These are phyloP conservation scores for Biston betularia DNA, from an alignment of 2,888 invertebrate species.

Conservation along the genomic window DNA sequence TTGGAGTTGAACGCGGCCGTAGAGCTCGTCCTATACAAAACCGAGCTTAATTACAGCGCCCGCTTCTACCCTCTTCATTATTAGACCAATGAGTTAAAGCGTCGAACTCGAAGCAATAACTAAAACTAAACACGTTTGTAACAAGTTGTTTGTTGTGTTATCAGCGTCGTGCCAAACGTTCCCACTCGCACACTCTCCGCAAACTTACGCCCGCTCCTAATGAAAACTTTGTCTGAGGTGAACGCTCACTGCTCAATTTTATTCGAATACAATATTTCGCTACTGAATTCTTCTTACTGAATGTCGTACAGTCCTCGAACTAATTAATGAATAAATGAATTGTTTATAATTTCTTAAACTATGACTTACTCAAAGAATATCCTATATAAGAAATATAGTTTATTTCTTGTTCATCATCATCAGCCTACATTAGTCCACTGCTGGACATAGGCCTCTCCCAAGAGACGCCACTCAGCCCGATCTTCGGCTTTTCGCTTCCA, in stretches of 20 bases:
- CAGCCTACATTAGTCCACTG: too few species aligned
- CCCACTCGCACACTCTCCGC: slow-evolving; percentile 76
- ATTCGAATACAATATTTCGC: slow-evolving; percentile 53
- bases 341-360: too few species aligned
- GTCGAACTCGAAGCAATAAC: slow-evolving; percentile 83
- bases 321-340: too few species aligned
- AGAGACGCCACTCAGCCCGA: too few species aligned
- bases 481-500: too few species aligned
- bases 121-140: slow-evolving; percentile 86
- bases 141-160: slow-evolving; percentile 86
- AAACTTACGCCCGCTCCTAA: slow-evolving; percentile 79
- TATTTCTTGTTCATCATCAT: too few species aligned
- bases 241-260: slow-evolving; percentile 64
- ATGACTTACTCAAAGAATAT: too few species aligned
- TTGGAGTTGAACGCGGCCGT: slow-evolving; percentile 35
- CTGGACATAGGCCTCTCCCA: too few species aligned
- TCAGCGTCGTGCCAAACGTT: slow-evolving; percentile 82
- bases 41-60: slow-evolving; percentile 72
- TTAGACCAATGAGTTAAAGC: slow-evolving; percentile 82
- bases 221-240: slow-evolving; percentile 81
- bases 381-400: too few species aligned
- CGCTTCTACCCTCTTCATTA: slow-evolving; percentile 76
- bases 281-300: slow-evolving; percentile 13
- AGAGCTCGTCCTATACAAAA: slow-evolving; percentile 55
- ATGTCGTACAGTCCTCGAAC: too few species aligned